Conservation (phyloP, 2,113 vertebrate genomes). For the Hyaena hyaena region DNA sequence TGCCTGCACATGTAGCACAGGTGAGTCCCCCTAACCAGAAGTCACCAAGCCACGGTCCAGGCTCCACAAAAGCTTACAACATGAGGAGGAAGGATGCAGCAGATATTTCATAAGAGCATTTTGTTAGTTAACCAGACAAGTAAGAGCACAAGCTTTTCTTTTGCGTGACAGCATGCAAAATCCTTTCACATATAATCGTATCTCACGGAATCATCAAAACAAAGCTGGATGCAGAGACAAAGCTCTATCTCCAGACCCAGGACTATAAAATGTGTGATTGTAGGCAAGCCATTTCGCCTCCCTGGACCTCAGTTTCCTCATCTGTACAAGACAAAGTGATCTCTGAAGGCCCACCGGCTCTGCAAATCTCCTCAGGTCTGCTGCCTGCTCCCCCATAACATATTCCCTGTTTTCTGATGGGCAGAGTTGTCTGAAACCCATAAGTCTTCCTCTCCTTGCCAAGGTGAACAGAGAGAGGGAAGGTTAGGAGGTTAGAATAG, state of each 20-base stretch:
- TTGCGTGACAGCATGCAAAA: neutral
- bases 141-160: neutral
- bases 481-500: neutral
- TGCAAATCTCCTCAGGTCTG: neutral
- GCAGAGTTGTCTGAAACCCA: neutral
- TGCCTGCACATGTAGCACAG: neutral
- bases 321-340: neutral
- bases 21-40: accelerated
- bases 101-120: neutral
- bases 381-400: accelerated
- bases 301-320: neutral
- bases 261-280: neutral
- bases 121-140: slow-evolving; percentile 57
- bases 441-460: neutral
- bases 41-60: neutral
- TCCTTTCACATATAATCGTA: neutral
- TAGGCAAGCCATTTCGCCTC: neutral
- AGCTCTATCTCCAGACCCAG: neutral
- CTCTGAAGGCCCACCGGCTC: neutral
- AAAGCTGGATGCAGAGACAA: neutral
- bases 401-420: neutral
- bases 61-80: neutral
- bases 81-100: neutral
- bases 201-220: neutral
- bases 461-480: neutral